Conservation (phyloP, 2,113 vertebrate species). For the Lonchura striata region DNA sequence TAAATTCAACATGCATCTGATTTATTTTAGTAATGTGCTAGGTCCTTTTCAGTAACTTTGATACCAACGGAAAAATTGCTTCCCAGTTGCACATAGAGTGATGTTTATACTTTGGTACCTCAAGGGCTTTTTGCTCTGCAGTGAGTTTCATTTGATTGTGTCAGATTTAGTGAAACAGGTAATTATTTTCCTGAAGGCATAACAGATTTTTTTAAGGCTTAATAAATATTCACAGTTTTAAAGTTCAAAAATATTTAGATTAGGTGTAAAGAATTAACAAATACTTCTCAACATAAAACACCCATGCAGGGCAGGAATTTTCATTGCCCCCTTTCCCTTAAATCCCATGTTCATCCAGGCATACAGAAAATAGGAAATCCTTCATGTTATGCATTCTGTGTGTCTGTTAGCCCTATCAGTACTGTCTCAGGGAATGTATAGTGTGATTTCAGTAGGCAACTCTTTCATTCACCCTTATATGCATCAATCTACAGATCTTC, state of each 20-base stretch:
- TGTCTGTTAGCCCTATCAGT: neutral
- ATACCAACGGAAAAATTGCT: slow-evolving; percentile 15
- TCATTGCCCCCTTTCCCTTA: neutral
- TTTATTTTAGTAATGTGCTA: slow-evolving; percentile 20
- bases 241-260: slow-evolving; percentile 7
- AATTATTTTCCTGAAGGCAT: slow-evolving; percentile 41
- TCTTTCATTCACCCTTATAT: neutral
- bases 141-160: slow-evolving; percentile 14
- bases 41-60: slow-evolving; percentile 38
- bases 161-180: slow-evolving; percentile 33
- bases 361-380: neutral
- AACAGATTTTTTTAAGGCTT: neutral
- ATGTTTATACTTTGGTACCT: slow-evolving; percentile 8
- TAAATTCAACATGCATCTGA: slow-evolving; percentile 24
- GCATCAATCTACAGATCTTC: neutral
- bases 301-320: neutral
- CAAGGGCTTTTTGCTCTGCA: neutral
- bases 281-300: neutral
- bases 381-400: too few relatives aligned
- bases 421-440: neutral
- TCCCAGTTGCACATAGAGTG: neutral
- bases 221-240: neutral
- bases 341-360: neutral
- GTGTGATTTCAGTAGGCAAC: neutral
- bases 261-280: neutral